These are phyloP conservation scores for Atta colombica DNA, from an alignment of 1,140 invertebrate species.

Conservation along the genomic window DNA sequence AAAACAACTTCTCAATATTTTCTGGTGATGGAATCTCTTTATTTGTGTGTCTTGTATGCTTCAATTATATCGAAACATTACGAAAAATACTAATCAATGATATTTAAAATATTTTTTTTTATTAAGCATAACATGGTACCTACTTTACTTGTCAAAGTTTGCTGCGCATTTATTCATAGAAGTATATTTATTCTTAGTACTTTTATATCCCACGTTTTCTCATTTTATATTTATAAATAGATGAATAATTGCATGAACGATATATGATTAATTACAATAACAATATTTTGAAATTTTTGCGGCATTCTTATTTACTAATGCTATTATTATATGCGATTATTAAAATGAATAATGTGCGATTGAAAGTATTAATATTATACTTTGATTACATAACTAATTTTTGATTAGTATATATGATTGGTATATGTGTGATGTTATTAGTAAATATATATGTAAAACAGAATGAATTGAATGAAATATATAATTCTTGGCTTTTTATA, in stretches of 20 bases:
- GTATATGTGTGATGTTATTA: conserved; percentile 2
- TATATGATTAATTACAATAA: conserved; percentile 8
- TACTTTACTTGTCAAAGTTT: conserved; percentile 87
- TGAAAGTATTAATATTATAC: not conserved
- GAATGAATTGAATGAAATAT: conserved; percentile 12
- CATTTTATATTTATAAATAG: conserved; percentile 22
- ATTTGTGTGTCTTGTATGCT: conserved; percentile 58
- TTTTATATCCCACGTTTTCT: conserved; percentile 13
- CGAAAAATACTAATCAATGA: conserved; percentile 64
- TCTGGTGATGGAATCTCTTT: conserved; percentile 79
- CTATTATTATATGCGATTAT: conserved; percentile 15
- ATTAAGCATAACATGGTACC: conserved; percentile 82
- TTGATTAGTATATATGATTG: conserved; percentile 8
- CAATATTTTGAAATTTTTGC: conserved; percentile 14
- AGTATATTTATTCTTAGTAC: conserved; percentile 74
- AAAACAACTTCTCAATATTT: conserved; percentile 52
- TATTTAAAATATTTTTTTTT: conserved; percentile 45
- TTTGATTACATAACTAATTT: conserved; percentile 11
- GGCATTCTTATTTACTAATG: not conserved
- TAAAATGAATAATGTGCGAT: not conserved
- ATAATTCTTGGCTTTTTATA: conserved; percentile 2
- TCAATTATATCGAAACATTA: conserved; percentile 65
- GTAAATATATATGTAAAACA: conserved; percentile 8
- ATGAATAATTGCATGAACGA: conserved; percentile 55
- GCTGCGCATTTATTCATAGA: conserved; percentile 81